A percentile compares a stretch with the other conserved stretches of the same genome.
Conservation (phyloP, 2,797 vertebrate genomes). For the Coilia nasus region DNA sequence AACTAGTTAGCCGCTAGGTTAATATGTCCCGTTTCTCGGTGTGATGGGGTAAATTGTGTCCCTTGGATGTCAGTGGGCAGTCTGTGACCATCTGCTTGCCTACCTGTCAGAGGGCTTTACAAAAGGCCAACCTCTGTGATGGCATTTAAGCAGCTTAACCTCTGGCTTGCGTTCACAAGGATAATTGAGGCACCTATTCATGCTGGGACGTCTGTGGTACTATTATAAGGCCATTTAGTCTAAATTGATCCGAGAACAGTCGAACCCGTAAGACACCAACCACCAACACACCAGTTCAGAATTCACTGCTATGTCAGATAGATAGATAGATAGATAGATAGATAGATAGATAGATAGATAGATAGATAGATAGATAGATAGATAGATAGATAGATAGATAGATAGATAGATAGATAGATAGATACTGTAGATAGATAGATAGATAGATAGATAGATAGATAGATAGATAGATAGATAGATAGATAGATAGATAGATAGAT, state of each 20-base stretch:
- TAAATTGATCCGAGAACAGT: not conserved
- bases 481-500: too few relatives aligned
- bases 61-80: slow-evolving; percentile 25
- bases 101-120: slow-evolving; percentile 16
- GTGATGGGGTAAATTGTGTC: slow-evolving; percentile 28
- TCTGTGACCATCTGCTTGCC: slow-evolving; percentile 41
- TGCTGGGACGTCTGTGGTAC: not conserved
- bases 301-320: not conserved
- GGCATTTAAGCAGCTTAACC: slow-evolving; percentile 19
- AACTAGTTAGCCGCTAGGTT: not conserved
- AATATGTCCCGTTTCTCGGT: not conserved
- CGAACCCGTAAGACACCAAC: not conserved
- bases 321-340: too few relatives aligned
- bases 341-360: too few relatives aligned
- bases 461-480: too few relatives aligned
- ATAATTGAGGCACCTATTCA: not conserved
- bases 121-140: slow-evolving; percentile 32
- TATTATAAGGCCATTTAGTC: slow-evolving; percentile 8
- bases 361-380: too few relatives aligned
- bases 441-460: too few relatives aligned
- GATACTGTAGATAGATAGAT: too few relatives aligned
- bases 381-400: too few relatives aligned
- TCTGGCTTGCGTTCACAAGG: not conserved
- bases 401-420: too few relatives aligned
- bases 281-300: not conserved